These are phyloP conservation scores for Damaliscus lunatus DNA, from an alignment of 2,113 vertebrate species.

Conservation along the genomic window DNA sequence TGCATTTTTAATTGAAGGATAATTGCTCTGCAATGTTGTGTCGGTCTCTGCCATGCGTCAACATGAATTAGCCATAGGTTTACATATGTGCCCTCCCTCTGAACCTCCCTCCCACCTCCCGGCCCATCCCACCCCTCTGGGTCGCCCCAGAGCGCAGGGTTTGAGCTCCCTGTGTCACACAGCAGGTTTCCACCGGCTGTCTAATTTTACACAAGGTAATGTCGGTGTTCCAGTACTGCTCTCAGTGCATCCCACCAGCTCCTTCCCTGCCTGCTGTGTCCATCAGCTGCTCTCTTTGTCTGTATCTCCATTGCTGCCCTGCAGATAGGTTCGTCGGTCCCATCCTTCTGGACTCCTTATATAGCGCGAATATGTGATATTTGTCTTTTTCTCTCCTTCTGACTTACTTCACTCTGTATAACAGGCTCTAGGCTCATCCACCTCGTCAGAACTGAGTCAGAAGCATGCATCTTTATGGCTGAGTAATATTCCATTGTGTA, in stretches of 20 bases:
- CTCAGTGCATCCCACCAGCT: rapidly evolving
- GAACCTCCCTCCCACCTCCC: background rate
- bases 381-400: background rate
- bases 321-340: rapidly evolving
- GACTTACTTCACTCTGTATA: background rate
- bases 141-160: background rate
- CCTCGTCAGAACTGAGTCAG: background rate
- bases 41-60: background rate
- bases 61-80: background rate
- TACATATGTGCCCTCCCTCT: background rate
- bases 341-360: background rate
- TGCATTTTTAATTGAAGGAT: background rate
- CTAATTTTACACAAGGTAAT: background rate
- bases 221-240: rapidly evolving
- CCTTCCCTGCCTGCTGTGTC: rapidly evolving
- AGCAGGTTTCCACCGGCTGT: background rate
- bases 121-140: background rate
- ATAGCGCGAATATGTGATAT: rapidly evolving
- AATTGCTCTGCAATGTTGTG: background rate
- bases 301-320: rapidly evolving
- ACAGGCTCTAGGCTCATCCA: background rate
- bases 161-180: background rate
- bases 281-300: background rate
- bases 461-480: background rate
- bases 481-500: background rate